Base-by-base conservation (phyloP, 2,797 vertebrate species). In the Podargus strigoides region DNA sequence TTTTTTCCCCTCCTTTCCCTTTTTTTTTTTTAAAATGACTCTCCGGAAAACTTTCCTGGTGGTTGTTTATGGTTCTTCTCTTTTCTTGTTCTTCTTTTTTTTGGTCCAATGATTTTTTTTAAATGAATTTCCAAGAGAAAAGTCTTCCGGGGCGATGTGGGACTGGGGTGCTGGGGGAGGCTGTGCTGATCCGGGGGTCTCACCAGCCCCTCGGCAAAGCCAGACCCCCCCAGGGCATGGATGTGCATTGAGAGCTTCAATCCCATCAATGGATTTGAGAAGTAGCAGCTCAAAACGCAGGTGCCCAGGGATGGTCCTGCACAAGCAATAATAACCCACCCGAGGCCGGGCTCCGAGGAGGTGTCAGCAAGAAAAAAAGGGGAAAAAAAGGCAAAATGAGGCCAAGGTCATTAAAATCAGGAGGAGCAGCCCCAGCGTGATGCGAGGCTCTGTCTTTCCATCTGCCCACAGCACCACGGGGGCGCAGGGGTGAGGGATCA, bases 261-360 rank as follows among this genome's bases (percentile, higher is more conserved):
- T n/a, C 68, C 60, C 67, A 19, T 16, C 3, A 0, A 1, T 5
- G 4, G 59, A 68, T 75, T 56, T 39, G 10, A 77, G 46, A 80
- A 3, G 3, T 18, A 8, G 59, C 53, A 49, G 39, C 67, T 70
- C 84, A 73, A 74, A 52, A 6, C 1, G 4, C 1, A 5, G 17
- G 44, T 64, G 60, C 47, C 75, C 1, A 0, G 89, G 68, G 55
- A 28, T 0, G 0, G 44, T 87, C 60, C 89, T 86, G 82, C 80
- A 44, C 83, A 95, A 96, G 96, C 96, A 97, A 97, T 97, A 97
- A 97, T 69, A 78, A 86, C 37, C 46, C 47, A 23, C 21, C 56
- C 36, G 2, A 34, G 49, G 55, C 34, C 0, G 0, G 44, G 34
- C 27, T 22, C 42, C 41, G 49, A n/a, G 49, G 28, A 37, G 55